Conservation (phyloP, 2,797 vertebrate genomes). For the Thunnus albacares region DNA sequence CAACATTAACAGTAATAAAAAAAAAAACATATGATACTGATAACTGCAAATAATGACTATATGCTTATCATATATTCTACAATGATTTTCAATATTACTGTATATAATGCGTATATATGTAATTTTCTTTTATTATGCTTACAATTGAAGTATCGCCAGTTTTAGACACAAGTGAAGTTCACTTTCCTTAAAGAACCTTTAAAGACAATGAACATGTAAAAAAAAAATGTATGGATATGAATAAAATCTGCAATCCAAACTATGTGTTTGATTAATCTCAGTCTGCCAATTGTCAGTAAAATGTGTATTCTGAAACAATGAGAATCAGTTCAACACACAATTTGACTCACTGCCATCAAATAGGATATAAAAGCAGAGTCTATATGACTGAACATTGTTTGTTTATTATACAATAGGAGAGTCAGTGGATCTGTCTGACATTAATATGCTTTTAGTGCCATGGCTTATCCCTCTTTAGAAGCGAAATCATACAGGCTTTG, state of each 20-base stretch:
- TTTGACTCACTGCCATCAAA: constrained; percentile 10
- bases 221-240: not conserved
- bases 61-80: not conserved
- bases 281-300: not conserved
- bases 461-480: constrained; percentile 50
- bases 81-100: not conserved
- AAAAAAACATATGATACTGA: not conserved
- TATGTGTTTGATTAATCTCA: not conserved
- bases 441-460: constrained; percentile 51
- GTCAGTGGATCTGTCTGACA: constrained; percentile 20
- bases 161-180: constrained; percentile 2
- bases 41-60: not conserved
- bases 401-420: constrained; percentile 22
- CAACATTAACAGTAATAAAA: not conserved
- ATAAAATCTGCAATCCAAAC: too few relatives aligned
- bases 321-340: not conserved
- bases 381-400: constrained; percentile 21
- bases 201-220: not conserved
- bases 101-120: too few relatives aligned
- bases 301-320: not conserved
- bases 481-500: constrained; percentile 20
- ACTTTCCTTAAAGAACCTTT: not conserved
- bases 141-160: not conserved
- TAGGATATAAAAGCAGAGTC: not conserved
- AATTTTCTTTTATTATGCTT: too few relatives aligned